A percentile compares a stretch with the other conserved stretches of the same genome.
Evolutionary conservation across 2,797 vertebrate genomes (phyloP).

Genomic region (Coreius guichenoti): DNA sequence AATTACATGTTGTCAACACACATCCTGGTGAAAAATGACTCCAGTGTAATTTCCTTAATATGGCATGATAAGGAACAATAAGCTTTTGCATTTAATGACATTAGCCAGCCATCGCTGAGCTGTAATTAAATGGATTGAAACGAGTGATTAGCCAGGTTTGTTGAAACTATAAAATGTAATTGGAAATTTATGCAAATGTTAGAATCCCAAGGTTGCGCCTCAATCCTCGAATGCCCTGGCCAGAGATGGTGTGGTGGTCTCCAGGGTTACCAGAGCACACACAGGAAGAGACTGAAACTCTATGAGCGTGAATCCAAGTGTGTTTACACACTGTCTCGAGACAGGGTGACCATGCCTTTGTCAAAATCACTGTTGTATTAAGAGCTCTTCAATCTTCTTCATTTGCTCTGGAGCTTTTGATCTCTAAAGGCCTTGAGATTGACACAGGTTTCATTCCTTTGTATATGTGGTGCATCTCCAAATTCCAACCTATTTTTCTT

Average conservation of each 20-base stretch:
- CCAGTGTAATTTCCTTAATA: conserved; percentile 65
- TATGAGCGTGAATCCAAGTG: background rate
- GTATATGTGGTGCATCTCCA: background rate
- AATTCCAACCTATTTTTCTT: background rate
- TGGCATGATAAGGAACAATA: conserved; percentile 68
- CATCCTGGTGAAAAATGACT: conserved; percentile 59
- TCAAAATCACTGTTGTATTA: conserved; percentile 36
- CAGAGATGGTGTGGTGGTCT: conserved; percentile 26
- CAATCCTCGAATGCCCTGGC: conserved; percentile 28
- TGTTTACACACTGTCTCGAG: conserved; percentile 31
- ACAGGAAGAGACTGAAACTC: background rate
- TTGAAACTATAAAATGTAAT: conserved; percentile 68
- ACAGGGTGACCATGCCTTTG: conserved; percentile 17
- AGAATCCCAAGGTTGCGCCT: conserved; percentile 44
- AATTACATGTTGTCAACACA: conserved; percentile 50
- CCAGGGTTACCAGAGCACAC: conserved; percentile 7
- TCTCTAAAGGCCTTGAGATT: conserved; percentile 23
- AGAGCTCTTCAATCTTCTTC: conserved; percentile 28
- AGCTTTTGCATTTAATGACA: conserved; percentile 67
- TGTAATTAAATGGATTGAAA: conserved; percentile 68
- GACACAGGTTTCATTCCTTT: background rate
- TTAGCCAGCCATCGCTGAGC: conserved; percentile 65
- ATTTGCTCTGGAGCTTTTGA: conserved; percentile 33
- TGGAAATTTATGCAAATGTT: conserved; percentile 67
- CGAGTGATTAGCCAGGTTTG: conserved; percentile 68